phyloP scores from a whole-genome alignment of 2,888 invertebrate genomes.

The Drosophila pseudotalamancana region DNA sequence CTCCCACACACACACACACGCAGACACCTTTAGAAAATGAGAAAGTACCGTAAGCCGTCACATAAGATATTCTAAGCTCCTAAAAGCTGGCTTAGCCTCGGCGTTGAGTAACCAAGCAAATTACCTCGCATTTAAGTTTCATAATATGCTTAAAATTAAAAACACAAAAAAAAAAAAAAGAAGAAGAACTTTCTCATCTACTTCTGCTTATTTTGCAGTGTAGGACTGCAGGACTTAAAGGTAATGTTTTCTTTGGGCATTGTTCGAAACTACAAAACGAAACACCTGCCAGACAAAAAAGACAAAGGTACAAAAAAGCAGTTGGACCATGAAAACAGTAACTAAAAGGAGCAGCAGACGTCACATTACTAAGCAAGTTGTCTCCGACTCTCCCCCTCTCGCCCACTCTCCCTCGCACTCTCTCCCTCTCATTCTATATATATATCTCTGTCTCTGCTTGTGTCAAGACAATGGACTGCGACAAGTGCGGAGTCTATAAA shows the following conservation, averaged over 20 bases:
- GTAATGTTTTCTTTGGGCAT: conserved; percentile 52
- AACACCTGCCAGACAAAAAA: conserved; percentile 53
- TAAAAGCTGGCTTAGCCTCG: conserved; percentile 59
- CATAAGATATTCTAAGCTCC: conserved; percentile 48
- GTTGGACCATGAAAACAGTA: conserved; percentile 62
- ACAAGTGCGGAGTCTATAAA: conserved; percentile 76
- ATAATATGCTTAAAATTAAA: conserved; percentile 73
- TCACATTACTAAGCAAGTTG: conserved; percentile 53
- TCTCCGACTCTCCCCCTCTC: conserved; percentile 18
- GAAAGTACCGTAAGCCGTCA: conserved; percentile 23
- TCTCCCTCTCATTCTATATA: background rate
- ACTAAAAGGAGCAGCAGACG: conserved; percentile 55
- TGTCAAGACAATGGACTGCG: conserved; percentile 72
- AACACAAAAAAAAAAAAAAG: conserved; percentile 29
- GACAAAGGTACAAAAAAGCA: conserved; percentile 25
- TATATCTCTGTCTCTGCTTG: conserved; percentile 4
- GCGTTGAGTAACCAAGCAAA: conserved; percentile 58
- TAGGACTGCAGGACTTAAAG: conserved; percentile 35
- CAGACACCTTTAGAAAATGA: conserved; percentile 1
- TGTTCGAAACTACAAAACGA: conserved; percentile 49
- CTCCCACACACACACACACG: background rate
- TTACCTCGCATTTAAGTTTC: conserved; percentile 74
- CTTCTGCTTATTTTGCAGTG: conserved; percentile 8
- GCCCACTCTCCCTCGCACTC: background rate
- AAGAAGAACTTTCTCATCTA: conserved; percentile 13